These are phyloP conservation scores for Zosterops japonicus DNA, from an alignment of 2,113 vertebrate species.

Conservation along the genomic window DNA sequence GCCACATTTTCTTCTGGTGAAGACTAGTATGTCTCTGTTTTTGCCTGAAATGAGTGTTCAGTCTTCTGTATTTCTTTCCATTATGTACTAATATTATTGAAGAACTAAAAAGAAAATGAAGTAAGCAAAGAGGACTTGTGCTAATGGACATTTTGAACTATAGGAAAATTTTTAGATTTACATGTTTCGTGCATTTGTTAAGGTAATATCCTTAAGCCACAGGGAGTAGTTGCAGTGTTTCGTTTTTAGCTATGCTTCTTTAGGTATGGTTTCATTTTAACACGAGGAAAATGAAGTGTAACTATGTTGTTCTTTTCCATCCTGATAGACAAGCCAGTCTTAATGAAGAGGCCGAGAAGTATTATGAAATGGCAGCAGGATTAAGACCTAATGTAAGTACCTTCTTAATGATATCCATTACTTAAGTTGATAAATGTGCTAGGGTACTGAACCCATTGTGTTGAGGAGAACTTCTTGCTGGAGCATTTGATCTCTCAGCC, in stretches of 20 bases:
- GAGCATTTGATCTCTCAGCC: neutral
- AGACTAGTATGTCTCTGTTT: neutral
- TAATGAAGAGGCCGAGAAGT: constrained; percentile 93
- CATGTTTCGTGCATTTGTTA: neutral
- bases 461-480: neutral
- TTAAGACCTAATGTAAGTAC: constrained; percentile 95
- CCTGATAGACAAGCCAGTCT: constrained; percentile 92
- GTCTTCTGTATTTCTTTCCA: neutral
- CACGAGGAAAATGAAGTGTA: neutral
- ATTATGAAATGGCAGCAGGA: constrained; percentile 90
- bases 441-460: neutral
- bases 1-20: neutral
- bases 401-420: constrained; percentile 9
- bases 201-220: neutral
- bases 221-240: neutral
- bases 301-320: neutral
- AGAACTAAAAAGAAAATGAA: neutral
- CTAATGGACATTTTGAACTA: neutral
- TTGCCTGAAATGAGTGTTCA: neutral
- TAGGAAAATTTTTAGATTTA: neutral
- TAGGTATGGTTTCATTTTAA: neutral
- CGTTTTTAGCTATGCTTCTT: neutral
- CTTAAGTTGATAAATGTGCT: constrained; percentile 11
- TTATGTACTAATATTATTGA: neutral
- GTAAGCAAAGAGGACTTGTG: neutral